A percentile compares a stretch with the other conserved stretches of the same genome.
These are phyloP conservation scores for Rhinopithecus roxellana DNA, from an alignment of 2,113 vertebrate species.

Conservation along the genomic window DNA sequence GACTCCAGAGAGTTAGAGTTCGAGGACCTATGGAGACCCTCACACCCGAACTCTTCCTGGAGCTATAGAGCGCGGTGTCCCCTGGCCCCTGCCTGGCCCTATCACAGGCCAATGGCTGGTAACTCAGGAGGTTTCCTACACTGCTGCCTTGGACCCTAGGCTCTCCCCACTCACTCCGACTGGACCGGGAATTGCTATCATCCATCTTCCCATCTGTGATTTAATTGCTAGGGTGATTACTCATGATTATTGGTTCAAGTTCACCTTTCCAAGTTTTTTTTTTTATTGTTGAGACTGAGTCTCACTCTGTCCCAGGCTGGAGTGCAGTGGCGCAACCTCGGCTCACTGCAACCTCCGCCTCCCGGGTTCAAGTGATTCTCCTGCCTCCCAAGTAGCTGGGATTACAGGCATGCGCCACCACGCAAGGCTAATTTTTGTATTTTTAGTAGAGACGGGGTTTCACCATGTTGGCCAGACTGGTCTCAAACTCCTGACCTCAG, in stretches of 20 bases:
- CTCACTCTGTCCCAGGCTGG: too few relatives aligned
- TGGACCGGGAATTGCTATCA: not conserved
- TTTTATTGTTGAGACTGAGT: too few relatives aligned
- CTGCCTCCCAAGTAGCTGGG: too few relatives aligned
- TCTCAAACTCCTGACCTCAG: too few relatives aligned
- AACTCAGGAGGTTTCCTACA: accelerated
- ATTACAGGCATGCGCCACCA: too few relatives aligned
- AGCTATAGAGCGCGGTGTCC: accelerated
- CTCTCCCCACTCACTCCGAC: not conserved
- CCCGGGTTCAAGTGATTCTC: too few relatives aligned
- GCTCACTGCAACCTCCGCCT: too few relatives aligned
- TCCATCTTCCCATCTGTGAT: not conserved
- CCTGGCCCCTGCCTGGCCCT: not conserved
- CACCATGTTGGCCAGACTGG: too few relatives aligned
- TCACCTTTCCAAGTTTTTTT: not conserved
- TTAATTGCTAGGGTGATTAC: not conserved
- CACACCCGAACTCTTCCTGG: not conserved
- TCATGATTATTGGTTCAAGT: not conserved
- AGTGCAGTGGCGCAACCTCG: too few relatives aligned
- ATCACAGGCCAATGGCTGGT: too few relatives aligned
- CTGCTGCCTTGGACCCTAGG: not conserved
- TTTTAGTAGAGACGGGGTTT: too few relatives aligned
- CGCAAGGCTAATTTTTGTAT: too few relatives aligned
- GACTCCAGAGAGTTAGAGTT: not conserved
- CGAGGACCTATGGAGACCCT: accelerated